A percentile compares a stretch with the other conserved stretches of the same genome.
Conservation (phyloP, 2,797 vertebrate genomes). For the Gobionotothen gibberifrons region DNA sequence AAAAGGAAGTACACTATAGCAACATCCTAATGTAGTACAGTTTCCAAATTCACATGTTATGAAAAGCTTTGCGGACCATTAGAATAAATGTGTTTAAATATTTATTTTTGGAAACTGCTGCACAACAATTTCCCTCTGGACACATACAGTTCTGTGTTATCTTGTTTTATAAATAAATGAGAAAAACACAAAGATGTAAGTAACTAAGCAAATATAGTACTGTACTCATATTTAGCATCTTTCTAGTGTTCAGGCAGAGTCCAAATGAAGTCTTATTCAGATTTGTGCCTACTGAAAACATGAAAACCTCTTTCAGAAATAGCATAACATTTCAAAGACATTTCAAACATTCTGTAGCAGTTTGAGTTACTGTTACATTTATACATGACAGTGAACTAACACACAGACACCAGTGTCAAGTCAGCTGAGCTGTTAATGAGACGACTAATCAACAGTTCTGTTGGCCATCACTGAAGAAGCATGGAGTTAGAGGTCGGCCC, state of each 20-base stretch:
- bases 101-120: neutral
- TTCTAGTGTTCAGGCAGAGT: neutral
- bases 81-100: neutral
- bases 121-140: neutral
- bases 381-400: slow-evolving; percentile 9
- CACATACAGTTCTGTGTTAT: too few species aligned
- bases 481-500: slow-evolving; percentile 1
- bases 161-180: too few species aligned
- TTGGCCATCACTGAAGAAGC: slow-evolving; percentile 17
- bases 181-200: too few species aligned
- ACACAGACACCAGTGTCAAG: slow-evolving; percentile 22
- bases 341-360: neutral
- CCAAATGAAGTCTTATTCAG: neutral
- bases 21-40: neutral
- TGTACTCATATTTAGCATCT: neutral
- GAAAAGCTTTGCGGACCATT: neutral
- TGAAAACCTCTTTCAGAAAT: neutral
- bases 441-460: slow-evolving; percentile 12
- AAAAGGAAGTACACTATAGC: neutral
- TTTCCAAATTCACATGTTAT: neutral
- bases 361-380: neutral
- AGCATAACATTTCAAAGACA: neutral
- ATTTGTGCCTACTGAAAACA: neutral
- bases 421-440: slow-evolving; percentile 49
- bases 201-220: too few species aligned